Base-by-base conservation (phyloP, 1,140 invertebrate genomes). In the Steinernema feltiae region DNA sequence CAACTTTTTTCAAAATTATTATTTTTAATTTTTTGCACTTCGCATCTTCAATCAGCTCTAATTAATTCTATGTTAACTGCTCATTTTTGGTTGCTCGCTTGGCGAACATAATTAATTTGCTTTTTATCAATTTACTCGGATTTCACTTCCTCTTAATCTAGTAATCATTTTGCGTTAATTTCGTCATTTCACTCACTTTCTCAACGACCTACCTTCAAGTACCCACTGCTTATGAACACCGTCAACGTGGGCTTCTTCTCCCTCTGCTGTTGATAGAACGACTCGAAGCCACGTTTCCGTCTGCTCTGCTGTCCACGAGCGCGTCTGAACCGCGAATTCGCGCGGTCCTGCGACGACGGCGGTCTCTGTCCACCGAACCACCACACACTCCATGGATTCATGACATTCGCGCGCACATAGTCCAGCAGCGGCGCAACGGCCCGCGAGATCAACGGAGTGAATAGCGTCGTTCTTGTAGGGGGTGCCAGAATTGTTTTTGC, bases 161-260 rank as follows among this genome's bases (percentile, higher is more conserved):
- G 7, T 41, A 18, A 7, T 41, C 35, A 41, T 41, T 41, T 41
- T 41, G 18, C 7, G 35, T 41, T 41, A 41, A 41, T 15, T 63
- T 27, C 53, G 53, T 63, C 12, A n/a, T 27, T 63, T 3, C 15
- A 15, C 24, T 63, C 12, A 3, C 7, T 7, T 27, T 29, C 32
- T 82, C 30, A n/a, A n/a, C n/a, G n/a, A n/a, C n/a, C n/a, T n/a
- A 80, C 79, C 74, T 80, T 80, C 31, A 80, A 70, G 53, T 80
- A 80, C 17, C 80, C 75, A 74, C 77, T 80, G 76, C 80, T 72
- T 21, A 80, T 30, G 41, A 80, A 80, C 21, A 80, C 79, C 21
- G 79, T 82, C 30, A 80, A 35, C 15, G 79, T 80, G 27, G 79
- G 79, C 24, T 78, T 69, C 46, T 80, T 80, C 32, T 81, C 79